Conservation (phyloP, 2,797 vertebrate species). For the Caiman crocodilus region DNA sequence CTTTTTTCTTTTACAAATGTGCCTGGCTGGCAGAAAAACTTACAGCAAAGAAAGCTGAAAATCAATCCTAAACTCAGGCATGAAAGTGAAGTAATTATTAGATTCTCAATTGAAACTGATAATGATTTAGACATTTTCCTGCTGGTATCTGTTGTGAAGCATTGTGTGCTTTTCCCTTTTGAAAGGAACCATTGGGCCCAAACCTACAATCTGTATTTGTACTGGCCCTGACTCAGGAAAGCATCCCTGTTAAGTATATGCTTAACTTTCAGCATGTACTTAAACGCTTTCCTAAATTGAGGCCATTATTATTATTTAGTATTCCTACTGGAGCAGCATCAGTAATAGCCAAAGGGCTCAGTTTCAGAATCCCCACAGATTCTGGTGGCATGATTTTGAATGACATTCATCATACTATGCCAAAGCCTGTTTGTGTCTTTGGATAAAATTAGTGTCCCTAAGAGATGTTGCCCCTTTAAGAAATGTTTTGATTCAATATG, state of each 20-base stretch:
- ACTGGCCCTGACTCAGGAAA: not conserved
- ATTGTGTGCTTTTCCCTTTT: not conserved
- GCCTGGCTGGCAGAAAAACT: not conserved
- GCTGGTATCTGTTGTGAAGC: not conserved
- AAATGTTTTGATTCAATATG: not conserved
- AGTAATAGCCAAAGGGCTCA: not conserved
- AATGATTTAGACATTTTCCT: not conserved
- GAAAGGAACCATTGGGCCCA: not conserved
- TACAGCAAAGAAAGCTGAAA: not conserved
- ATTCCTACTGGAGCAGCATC: not conserved
- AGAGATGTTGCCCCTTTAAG: not conserved
- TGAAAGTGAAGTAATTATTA: not conserved
- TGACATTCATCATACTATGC: not conserved
- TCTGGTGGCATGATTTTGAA: not conserved
- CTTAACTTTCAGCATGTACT: not conserved
- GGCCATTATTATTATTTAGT: not conserved
- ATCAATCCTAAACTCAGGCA: not conserved
- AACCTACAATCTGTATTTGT: too few relatives aligned
- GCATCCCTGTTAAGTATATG: not conserved
- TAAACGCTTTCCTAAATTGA: not conserved
- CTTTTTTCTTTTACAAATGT: not conserved
- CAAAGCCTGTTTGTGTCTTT: not conserved
- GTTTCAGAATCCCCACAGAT: not conserved
- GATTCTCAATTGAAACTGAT: not conserved
- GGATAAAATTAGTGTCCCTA: not conserved